These are phyloP conservation scores for Corvus cornix DNA, from an alignment of 2,113 vertebrate species.

Conservation along the genomic window DNA sequence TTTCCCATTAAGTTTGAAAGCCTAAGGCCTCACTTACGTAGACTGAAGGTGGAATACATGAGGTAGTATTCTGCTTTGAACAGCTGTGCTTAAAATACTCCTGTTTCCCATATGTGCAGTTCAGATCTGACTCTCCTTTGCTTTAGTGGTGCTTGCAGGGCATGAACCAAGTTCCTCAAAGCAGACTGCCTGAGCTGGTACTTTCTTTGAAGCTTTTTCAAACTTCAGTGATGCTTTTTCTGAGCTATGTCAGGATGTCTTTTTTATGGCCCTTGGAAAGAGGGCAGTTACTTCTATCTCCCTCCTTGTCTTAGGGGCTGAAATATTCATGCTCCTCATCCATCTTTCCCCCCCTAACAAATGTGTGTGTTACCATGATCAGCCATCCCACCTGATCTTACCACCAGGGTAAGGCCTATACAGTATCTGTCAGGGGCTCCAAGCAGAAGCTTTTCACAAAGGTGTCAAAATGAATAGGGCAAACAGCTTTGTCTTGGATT, in stretches of 20 bases:
- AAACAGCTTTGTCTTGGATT: accelerated
- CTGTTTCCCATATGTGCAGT: accelerated
- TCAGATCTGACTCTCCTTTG: neutral
- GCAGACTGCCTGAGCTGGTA: neutral
- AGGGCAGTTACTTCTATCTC: neutral
- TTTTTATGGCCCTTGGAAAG: neutral
- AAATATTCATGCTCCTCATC: neutral
- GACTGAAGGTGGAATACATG: neutral
- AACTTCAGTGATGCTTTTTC: neutral
- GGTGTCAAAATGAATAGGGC: neutral
- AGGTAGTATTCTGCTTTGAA: neutral
- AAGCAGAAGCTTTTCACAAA: neutral
- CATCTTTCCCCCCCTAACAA: neutral
- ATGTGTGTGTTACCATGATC: accelerated
- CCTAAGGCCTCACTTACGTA: neutral
- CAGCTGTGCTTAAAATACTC: neutral
- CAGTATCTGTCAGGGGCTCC: neutral
- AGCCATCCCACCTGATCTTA: neutral
- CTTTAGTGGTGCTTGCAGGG: neutral
- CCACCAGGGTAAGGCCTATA: too few relatives aligned
- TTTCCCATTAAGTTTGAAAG: neutral
- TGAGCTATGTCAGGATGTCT: neutral
- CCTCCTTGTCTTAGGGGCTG: neutral
- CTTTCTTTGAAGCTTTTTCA: neutral
- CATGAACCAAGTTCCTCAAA: neutral